Evolutionary conservation across 1,140 invertebrate species (phyloP), one percentile per base, ranked within the genome.

Genomic region (Drosophila takahashii): DNA sequence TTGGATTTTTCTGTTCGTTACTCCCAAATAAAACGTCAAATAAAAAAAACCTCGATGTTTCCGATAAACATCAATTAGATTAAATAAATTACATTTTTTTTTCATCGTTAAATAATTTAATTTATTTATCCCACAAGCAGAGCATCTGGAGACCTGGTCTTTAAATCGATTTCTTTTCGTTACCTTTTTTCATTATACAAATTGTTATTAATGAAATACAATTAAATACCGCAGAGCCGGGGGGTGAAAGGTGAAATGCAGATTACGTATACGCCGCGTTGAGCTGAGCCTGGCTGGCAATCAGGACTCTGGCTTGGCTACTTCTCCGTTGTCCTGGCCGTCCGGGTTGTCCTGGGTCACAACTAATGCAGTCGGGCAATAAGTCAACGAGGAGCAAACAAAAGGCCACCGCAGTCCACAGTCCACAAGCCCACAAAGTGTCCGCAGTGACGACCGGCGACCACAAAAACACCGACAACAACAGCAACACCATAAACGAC

Each of bases 121-220:
- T 15, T 16, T 13, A 27, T 36, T 26, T 11, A 16, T 61, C 13
- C 13, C 29, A 26, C n/a, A 22, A 29, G 8, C 34, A 52, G 64
- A 15, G 59, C 62, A 70, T 50, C 37, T 71, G 13, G n/a, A 53
- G 13, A 37, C 22, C 22, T 26, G 32, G 3, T 22, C 32, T 26
- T 26, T 36, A 39, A 50, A 44, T 71, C 53, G 34, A 59, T 60
- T 44, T 64, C 34, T 36, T 39, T 39, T 42, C 47, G 27, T n/a
- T 59, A 26, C 50, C 52, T 72, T 66, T 54, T 58, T 59, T 47
- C 54, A 61, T 45, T 54, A 69, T 65, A 69, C 77, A 86, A 86
- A 86, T 84, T 90, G 86, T 87, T 90, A 86, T 90, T 86, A 90
- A 90, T 90, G 86, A 90, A 90, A 90, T 86, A 90, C 71, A 90